Evolutionary conservation across 2,888 invertebrate species (phyloP).

Genomic region (Labia minor): DNA sequence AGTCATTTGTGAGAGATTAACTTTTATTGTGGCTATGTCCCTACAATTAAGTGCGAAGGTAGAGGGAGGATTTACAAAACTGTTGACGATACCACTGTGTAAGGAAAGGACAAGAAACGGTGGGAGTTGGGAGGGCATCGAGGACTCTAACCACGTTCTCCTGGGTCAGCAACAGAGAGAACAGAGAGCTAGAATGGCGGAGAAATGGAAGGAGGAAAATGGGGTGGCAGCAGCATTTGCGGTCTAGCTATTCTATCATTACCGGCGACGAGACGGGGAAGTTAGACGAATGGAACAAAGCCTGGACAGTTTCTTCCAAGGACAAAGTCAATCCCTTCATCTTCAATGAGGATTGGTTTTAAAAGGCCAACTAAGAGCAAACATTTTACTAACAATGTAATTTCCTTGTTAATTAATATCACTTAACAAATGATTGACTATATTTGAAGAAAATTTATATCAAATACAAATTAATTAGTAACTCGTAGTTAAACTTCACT

Average conservation of each 20-base stretch:
- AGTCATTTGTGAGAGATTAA: too few relatives aligned
- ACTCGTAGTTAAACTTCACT: too few relatives aligned
- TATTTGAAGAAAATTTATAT: too few relatives aligned
- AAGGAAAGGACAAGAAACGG: not conserved
- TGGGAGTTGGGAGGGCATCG: not conserved
- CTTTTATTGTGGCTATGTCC: not conserved
- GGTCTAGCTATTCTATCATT: slow-evolving; percentile 2
- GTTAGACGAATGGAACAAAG: not conserved
- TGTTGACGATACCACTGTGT: slow-evolving; percentile 4
- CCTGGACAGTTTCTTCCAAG: not conserved
- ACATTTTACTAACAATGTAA: not conserved
- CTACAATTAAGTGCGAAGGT: slow-evolving; percentile 2
- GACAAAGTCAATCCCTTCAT: not conserved
- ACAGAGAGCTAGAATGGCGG: not conserved
- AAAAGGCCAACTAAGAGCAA: not conserved
- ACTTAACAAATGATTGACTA: too few relatives aligned
- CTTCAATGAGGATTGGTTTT: not conserved
- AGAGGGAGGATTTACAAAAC: not conserved
- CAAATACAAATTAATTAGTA: too few relatives aligned
- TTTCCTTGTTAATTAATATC: not conserved
- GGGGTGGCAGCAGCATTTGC: not conserved
- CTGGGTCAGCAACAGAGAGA: slow-evolving; percentile 1
- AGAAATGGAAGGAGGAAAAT: too few relatives aligned
- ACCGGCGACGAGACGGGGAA: not conserved
- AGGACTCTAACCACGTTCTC: not conserved